Evolutionary conservation across 2,113 vertebrate genomes (phyloP).

Genomic region (Hippocampus comes): DNA sequence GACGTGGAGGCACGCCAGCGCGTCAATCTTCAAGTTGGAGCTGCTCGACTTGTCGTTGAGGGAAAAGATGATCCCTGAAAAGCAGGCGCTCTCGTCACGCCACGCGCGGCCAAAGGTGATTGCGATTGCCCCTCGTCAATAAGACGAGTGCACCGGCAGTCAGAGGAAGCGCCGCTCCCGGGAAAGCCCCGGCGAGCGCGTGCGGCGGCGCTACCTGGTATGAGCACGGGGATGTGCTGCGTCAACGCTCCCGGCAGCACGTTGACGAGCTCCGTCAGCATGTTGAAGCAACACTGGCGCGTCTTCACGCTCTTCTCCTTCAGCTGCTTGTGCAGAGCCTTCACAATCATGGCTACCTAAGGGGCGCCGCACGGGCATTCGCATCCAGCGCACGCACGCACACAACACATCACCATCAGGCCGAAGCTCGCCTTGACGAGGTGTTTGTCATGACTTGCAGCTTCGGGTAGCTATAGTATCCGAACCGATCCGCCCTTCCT

Average conservation of each 20-base stretch:
- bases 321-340: slow-evolving; percentile 97
- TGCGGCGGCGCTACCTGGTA: slow-evolving; percentile 80
- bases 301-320: slow-evolving; percentile 99
- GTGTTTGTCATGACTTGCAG: too few relatives aligned
- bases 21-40: slow-evolving; percentile 98
- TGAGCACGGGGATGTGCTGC: slow-evolving; percentile 90
- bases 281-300: slow-evolving; percentile 98
- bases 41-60: slow-evolving; percentile 98
- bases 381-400: too few relatives aligned
- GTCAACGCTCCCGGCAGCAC: slow-evolving; percentile 94
- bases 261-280: slow-evolving; percentile 96
- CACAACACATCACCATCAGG: too few relatives aligned
- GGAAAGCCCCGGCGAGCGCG: background rate
- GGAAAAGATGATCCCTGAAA: slow-evolving; percentile 93
- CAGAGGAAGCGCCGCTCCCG: too few relatives aligned
- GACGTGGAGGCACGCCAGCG: slow-evolving; percentile 92
- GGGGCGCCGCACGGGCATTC: too few relatives aligned
- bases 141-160: too few relatives aligned
- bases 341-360: slow-evolving; percentile 96
- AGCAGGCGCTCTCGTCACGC: background rate
- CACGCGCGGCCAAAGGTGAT: too few relatives aligned
- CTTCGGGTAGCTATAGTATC: too few relatives aligned
- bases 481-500: background rate
- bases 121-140: too few relatives aligned
- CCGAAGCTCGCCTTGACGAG: too few relatives aligned